A percentile compares a stretch with the other conserved stretches of the same genome.
Evolutionary conservation across 2,113 vertebrate genomes (phyloP).

Genomic region (Daboia siamensis): DNA sequence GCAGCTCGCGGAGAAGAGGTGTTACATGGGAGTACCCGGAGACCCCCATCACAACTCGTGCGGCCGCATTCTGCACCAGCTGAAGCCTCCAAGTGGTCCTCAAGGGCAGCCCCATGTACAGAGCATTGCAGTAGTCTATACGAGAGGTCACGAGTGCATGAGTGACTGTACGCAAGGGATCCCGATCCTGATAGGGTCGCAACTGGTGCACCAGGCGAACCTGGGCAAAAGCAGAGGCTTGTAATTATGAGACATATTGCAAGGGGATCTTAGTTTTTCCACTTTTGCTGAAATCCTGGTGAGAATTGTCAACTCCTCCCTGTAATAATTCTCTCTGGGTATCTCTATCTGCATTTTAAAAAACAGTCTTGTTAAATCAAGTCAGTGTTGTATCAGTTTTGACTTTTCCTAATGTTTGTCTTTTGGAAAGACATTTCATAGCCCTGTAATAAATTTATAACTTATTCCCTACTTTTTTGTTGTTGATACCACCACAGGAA

Average conservation of each 20-base stretch:
- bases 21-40: too few species aligned
- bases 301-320: not conserved
- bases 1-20: too few species aligned
- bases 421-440: not conserved
- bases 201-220: too few species aligned
- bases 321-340: not conserved
- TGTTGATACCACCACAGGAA: constrained; percentile 63
- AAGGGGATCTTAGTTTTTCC: not conserved
- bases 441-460: not conserved
- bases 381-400: not conserved
- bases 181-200: too few species aligned
- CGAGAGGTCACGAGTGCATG: too few species aligned
- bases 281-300: not conserved
- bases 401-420: not conserved
- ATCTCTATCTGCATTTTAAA: not conserved
- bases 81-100: too few species aligned
- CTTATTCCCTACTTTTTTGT: constrained; percentile 47
- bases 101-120: too few species aligned
- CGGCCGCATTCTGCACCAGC: too few species aligned
- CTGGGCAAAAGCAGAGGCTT: not conserved
- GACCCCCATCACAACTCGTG: too few species aligned
- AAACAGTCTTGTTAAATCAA: not conserved
- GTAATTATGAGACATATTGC: not conserved
- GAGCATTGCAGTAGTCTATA: too few species aligned
- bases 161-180: too few species aligned